Base-by-base conservation (phyloP, 2,113 vertebrate species). In the Tragulus kanchil region DNA sequence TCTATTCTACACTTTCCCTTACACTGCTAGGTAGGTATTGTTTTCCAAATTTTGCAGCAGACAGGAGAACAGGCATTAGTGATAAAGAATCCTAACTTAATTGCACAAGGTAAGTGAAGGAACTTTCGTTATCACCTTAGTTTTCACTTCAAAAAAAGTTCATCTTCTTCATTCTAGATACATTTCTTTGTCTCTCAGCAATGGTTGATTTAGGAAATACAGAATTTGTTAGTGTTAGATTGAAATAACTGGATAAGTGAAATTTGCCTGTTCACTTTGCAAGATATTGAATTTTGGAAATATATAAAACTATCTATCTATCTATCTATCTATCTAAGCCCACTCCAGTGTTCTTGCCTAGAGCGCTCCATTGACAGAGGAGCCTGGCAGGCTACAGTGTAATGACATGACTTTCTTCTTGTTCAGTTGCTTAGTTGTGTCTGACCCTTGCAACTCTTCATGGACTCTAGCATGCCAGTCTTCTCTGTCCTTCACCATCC, bases 41-140 rank as follows among this genome's bases (percentile, higher is more conserved):
- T 71, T 90, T 92, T 78, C 13, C 15, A 58, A 52, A 90, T 93
- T 89, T 59, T 71, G 31, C n/a, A 58, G 14, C 45, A n/a, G 17
- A 21, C 23, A 93, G 9, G 13, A 52, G 13, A 85, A 61, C n/a
- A 85, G 58, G 1, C 1, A 75, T 12, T 65, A 79, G 7, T 17
- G 19, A 31, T 5, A 13, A 42, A 81, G 19, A n/a, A 45, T 36
- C 2, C 3, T 21, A 52, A n/a, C 6, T 4, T 59, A 31, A 59
- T 17, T 54, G 45, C 4, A 64, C 17, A 48, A 62, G 12, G 11
- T 75, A 92, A 28, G 7, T 62, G 50, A 85, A 73, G 6, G 4
- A 69, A 84, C 61, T 25, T 13, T 2, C 42, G 6, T 58, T 36
- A 50, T n/a, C 13, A 28, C 5, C 8, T 26, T 54, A 54, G 1